Percentiles rank a stretch among this genome's conserved stretches.
Evolutionary conservation across 2,888 invertebrate species (phyloP).

Genomic region (Eupithecia abbreviata): DNA sequence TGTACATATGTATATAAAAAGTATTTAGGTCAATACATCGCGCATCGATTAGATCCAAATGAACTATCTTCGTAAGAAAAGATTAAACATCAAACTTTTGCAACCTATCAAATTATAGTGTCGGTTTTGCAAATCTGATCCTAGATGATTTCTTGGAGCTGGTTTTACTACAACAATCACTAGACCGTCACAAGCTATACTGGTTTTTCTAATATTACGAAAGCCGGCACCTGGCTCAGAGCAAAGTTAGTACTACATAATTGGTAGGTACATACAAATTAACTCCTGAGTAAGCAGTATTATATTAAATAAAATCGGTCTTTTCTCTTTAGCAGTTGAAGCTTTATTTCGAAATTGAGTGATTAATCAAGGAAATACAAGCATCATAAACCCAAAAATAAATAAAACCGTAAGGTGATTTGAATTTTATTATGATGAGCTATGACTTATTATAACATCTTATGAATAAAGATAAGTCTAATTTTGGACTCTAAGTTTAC

Average conservation of each 20-base stretch:
- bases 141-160: slow-evolving; percentile 17
- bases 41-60: background rate
- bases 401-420: slow-evolving; percentile 19
- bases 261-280: background rate
- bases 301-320: background rate
- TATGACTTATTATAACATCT: slow-evolving; percentile 9
- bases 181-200: slow-evolving; percentile 21
- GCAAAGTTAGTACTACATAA: background rate
- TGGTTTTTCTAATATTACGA: slow-evolving; percentile 40
- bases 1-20: background rate
- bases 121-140: slow-evolving; percentile 30
- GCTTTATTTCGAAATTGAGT: slow-evolving; percentile 4
- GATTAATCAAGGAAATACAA: slow-evolving; percentile 6
- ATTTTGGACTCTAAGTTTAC: slow-evolving; percentile 5
- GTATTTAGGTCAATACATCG: background rate
- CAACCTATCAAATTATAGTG: slow-evolving; percentile 28
- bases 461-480: slow-evolving; percentile 27
- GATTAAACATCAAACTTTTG: slow-evolving; percentile 31
- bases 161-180: slow-evolving; percentile 35
- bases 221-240: slow-evolving; percentile 21
- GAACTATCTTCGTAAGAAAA: background rate
- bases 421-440: slow-evolving; percentile 22
- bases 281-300: background rate
- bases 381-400: slow-evolving; percentile 7
- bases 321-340: background rate